A percentile compares a stretch with the other conserved stretches of the same genome.
These are phyloP conservation scores for Macaca mulatta DNA, from an alignment of 2,113 vertebrate genomes.

Conservation along the genomic window DNA sequence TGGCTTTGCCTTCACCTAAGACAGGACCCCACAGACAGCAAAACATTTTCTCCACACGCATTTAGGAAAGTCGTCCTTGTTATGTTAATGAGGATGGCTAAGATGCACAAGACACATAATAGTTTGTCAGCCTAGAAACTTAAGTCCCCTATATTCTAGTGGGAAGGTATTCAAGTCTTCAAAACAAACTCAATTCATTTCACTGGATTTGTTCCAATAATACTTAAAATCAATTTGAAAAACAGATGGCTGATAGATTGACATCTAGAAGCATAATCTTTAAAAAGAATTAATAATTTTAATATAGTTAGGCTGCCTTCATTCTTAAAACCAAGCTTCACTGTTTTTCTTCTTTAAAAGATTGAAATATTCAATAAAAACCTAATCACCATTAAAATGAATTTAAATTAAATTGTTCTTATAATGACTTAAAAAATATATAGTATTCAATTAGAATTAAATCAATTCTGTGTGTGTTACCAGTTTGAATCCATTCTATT, in stretches of 20 bases:
- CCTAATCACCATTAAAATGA: background rate
- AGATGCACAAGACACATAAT: background rate
- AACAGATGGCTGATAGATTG: background rate
- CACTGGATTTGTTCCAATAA: background rate
- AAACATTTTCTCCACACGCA: background rate
- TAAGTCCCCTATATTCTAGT: background rate
- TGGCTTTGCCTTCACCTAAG: background rate
- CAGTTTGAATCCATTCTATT: background rate
- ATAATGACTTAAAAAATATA: background rate
- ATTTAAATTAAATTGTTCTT: slow-evolving; percentile 1
- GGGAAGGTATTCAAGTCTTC: background rate
- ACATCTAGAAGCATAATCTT: background rate
- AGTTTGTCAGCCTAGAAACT: background rate
- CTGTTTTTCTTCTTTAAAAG: background rate
- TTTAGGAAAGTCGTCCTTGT: background rate
- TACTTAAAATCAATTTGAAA: background rate
- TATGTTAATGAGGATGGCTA: background rate
- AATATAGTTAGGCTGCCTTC: background rate
- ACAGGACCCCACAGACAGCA: background rate
- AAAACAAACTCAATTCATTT: background rate
- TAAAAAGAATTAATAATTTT: slow-evolving; percentile 5
- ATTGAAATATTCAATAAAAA: background rate
- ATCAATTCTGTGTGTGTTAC: background rate
- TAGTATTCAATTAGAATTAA: background rate
- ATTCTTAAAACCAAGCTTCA: background rate